phyloP scores from a whole-genome alignment of 23 tunicate species.

The Botrylloides violaceus region DNA sequence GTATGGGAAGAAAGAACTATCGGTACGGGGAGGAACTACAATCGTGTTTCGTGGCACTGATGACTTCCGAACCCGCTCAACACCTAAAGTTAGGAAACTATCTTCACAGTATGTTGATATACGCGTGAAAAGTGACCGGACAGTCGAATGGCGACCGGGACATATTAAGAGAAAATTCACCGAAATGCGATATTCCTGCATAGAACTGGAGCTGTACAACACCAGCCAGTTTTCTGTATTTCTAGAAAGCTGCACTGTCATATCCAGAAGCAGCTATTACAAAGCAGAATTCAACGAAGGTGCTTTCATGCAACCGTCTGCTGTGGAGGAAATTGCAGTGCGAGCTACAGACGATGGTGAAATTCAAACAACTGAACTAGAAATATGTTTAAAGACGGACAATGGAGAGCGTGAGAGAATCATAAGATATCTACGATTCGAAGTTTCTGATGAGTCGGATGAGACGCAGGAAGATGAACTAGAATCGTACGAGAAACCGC shows the following conservation, averaged over 20 bases:
- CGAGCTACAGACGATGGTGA: not conserved
- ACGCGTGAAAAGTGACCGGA: not conserved
- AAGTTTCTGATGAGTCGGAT: not conserved
- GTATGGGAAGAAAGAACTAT: not conserved
- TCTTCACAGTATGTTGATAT: not conserved
- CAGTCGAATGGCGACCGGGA: not conserved
- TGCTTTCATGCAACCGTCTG: not conserved
- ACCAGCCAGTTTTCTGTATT: not conserved
- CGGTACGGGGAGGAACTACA: constrained; percentile 4
- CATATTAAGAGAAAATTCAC: not conserved
- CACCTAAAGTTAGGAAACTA: not conserved
- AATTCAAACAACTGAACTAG: not conserved
- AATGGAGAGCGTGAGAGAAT: not conserved
- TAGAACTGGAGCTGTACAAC: not conserved
- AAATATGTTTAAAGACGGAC: not conserved
- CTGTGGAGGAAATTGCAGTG: not conserved
- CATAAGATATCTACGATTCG: constrained; percentile 6
- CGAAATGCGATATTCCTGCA: not conserved
- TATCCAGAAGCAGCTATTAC: not conserved
- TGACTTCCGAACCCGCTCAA: not conserved
- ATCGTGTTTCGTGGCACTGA: constrained; percentile 4
- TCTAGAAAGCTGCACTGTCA: not conserved
- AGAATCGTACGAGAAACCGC: not conserved
- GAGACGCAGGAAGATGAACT: not conserved
- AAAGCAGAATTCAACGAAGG: not conserved